These are phyloP conservation scores for Diceros bicornis DNA, from an alignment of 2,797 vertebrate genomes.

Conservation along the genomic window DNA sequence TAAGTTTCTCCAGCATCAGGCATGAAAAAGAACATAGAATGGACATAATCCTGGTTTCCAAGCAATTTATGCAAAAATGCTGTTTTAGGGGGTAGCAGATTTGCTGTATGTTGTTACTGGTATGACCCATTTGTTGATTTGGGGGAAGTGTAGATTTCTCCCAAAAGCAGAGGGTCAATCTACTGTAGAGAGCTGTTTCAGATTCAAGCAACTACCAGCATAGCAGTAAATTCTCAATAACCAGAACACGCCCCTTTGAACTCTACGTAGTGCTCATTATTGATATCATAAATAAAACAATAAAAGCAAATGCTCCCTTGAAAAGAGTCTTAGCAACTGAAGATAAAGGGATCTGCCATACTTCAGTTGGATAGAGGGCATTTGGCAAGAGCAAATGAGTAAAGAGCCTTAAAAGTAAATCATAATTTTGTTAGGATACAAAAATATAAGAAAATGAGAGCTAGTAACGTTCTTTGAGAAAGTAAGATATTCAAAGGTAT, in stretches of 20 bases:
- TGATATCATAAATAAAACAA: slow-evolving; percentile 67
- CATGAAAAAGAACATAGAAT: neutral
- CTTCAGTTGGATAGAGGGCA: neutral
- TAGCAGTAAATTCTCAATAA: slow-evolving; percentile 62
- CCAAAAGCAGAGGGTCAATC: slow-evolving; percentile 60
- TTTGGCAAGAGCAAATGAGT: slow-evolving; percentile 1
- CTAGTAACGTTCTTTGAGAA: slow-evolving; percentile 34
- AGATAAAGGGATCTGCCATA: slow-evolving; percentile 65
- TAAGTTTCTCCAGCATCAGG: slow-evolving; percentile 21
- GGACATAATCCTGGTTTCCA: neutral
- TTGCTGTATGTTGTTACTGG: slow-evolving; percentile 57
- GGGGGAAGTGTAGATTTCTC: slow-evolving; percentile 11
- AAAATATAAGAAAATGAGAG: slow-evolving; percentile 36
- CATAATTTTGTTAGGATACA: neutral
- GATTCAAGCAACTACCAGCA: slow-evolving; percentile 50
- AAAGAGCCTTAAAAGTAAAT: slow-evolving; percentile 56
- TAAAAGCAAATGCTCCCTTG: slow-evolving; percentile 70
- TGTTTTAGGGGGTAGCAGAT: neutral
- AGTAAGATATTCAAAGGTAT: slow-evolving; percentile 58
- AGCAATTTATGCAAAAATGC: neutral
- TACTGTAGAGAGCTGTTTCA: slow-evolving; percentile 48
- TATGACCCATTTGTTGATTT: slow-evolving; percentile 36
- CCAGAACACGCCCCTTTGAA: slow-evolving; percentile 65
- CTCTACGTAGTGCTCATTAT: slow-evolving; percentile 37
- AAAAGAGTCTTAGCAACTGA: slow-evolving; percentile 65